A percentile compares a stretch with the other conserved stretches of the same genome.
Conservation (phyloP, 2,113 vertebrate genomes). For the Protobothrops mucrosquamatus region DNA sequence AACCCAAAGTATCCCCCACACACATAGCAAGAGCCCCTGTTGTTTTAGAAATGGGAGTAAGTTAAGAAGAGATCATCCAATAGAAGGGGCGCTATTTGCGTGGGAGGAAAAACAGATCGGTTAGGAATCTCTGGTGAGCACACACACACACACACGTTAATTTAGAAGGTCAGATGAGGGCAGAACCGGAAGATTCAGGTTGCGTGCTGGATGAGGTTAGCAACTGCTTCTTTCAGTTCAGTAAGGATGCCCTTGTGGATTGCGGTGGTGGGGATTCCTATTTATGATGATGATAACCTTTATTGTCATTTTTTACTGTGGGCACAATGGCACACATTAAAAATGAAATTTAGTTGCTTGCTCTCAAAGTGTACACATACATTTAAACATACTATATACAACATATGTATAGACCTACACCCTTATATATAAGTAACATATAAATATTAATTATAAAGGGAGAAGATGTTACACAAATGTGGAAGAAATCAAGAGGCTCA, state of each 20-base stretch:
- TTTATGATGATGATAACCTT: too few relatives aligned
- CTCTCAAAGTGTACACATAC: too few relatives aligned
- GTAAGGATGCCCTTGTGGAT: neutral
- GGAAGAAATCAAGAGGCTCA: neutral
- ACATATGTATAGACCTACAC: too few relatives aligned
- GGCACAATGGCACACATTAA: too few relatives aligned
- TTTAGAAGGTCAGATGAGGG: slow-evolving; percentile 23
- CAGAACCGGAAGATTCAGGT: neutral
- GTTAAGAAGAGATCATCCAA: neutral
- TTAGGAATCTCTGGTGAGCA: neutral
- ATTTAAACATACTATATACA: too few relatives aligned
- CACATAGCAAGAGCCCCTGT: neutral
- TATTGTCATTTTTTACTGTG: too few relatives aligned
- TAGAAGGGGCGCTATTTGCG: neutral
- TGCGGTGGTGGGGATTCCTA: neutral
- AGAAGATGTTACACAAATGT: neutral
- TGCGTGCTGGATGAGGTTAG: neutral
- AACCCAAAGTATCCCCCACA: too few relatives aligned
- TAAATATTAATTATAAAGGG: too few relatives aligned
- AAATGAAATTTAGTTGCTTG: too few relatives aligned
- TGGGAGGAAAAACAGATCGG: neutral
- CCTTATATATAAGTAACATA: too few relatives aligned
- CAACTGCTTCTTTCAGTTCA: neutral
- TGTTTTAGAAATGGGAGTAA: neutral
- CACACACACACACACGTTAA: neutral